Percentiles rank a stretch among this genome's conserved stretches.
These are phyloP conservation scores for Pseudomyrmex concolor DNA, from an alignment of 1,140 invertebrate genomes.

Conservation along the genomic window DNA sequence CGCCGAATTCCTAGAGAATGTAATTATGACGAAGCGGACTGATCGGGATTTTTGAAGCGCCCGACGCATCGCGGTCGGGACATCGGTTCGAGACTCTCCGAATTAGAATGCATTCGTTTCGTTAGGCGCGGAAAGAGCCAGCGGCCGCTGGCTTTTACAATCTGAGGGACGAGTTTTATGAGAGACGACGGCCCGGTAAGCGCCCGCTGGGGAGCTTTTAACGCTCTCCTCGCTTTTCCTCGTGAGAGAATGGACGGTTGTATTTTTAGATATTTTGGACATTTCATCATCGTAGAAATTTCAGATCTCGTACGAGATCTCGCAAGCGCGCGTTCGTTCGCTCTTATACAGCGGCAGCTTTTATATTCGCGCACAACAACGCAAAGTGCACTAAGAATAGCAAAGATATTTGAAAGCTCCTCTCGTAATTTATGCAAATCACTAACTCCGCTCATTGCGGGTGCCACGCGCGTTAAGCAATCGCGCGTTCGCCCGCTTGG, in stretches of 20 bases:
- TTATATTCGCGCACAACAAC: too few relatives aligned
- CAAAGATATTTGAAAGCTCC: conserved; percentile 1
- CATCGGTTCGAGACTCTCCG: conserved; percentile 27
- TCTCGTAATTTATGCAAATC: conserved; percentile 31
- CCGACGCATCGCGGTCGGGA: background rate
- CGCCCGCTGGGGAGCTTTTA: conserved; percentile 38
- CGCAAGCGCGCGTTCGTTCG: background rate
- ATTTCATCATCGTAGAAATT: conserved; percentile 28
- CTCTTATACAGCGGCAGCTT: too few relatives aligned
- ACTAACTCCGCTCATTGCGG: too few relatives aligned
- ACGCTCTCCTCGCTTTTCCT: background rate
- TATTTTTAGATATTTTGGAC: conserved; percentile 41
- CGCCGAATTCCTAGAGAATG: conserved; percentile 38
- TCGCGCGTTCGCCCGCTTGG: background rate
- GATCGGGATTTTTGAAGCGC: conserved; percentile 24
- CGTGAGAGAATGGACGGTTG: background rate
- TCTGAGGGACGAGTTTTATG: conserved; percentile 49
- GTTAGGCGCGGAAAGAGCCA: conserved; percentile 9
- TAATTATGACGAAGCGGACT: conserved; percentile 26
- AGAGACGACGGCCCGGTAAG: conserved; percentile 9
- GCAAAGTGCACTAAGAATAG: background rate
- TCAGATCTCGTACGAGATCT: conserved; percentile 15
- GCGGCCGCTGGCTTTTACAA: conserved; percentile 29
- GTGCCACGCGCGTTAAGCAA: background rate
- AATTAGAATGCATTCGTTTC: conserved; percentile 48